Percentiles rank a stretch among this genome's conserved stretches.
These are phyloP conservation scores for Oenanthe melanoleuca DNA, from an alignment of 2,113 vertebrate species.

Conservation along the genomic window DNA sequence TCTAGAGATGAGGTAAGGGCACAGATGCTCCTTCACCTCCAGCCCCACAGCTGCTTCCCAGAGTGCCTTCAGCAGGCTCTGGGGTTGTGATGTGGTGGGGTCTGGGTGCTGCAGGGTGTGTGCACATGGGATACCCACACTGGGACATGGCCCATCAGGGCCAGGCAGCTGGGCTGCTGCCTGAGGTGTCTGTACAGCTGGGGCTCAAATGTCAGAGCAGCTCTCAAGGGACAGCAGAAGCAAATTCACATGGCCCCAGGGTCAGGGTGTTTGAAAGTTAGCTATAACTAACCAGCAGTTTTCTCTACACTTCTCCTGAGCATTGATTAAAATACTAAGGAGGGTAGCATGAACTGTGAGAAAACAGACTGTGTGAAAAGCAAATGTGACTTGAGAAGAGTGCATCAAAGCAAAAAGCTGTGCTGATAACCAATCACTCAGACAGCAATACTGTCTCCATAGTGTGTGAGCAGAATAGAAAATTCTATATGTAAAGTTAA, in stretches of 20 bases:
- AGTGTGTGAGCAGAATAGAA: conserved; percentile 17
- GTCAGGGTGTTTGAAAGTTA: background rate
- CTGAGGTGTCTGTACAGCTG: background rate
- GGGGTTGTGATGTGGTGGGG: background rate
- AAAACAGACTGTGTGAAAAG: conserved; percentile 42
- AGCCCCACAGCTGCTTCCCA: background rate
- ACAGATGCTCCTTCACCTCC: background rate
- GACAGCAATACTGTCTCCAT: background rate
- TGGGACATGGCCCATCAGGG: background rate
- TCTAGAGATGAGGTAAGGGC: background rate
- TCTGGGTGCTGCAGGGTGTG: accelerated
- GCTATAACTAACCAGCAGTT: background rate
- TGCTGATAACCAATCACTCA: conserved; percentile 2
- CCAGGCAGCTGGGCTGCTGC: background rate
- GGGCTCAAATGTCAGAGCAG: background rate
- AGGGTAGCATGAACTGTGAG: background rate
- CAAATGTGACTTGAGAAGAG: conserved; percentile 26
- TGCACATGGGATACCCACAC: accelerated
- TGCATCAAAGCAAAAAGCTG: conserved; percentile 40
- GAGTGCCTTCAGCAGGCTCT: background rate
- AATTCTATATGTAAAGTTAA: conserved; percentile 33
- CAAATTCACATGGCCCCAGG: background rate
- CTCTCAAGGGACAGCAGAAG: background rate
- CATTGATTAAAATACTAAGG: conserved; percentile 51
- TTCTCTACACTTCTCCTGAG: background rate